Percentiles rank a stretch among this genome's conserved stretches.
These are phyloP conservation scores for Linnaemya tessellans DNA, from an alignment of 2,888 invertebrate species.

Conservation along the genomic window DNA sequence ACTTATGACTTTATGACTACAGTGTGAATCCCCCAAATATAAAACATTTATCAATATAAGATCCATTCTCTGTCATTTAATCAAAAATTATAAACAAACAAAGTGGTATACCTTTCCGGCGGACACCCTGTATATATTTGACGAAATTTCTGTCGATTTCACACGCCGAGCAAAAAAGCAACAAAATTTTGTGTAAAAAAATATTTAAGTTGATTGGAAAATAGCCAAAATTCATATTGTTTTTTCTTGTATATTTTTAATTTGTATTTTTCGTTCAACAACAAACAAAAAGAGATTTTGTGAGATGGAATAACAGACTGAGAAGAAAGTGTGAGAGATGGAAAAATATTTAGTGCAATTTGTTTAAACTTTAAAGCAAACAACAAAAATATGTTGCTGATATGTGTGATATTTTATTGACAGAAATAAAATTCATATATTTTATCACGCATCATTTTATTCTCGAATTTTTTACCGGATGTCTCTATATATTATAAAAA, in stretches of 20 bases:
- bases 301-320: slow-evolving; percentile 13
- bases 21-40: no score
- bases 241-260: slow-evolving; percentile 18
- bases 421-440: slow-evolving; percentile 46
- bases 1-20: no score
- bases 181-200: background rate
- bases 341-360: no score
- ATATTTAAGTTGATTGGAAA: slow-evolving; percentile 54
- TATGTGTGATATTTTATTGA: slow-evolving; percentile 47
- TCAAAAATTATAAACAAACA: no score
- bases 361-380: slow-evolving; percentile 4
- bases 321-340: slow-evolving; percentile 3
- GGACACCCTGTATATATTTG: slow-evolving; percentile 10
- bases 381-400: slow-evolving; percentile 2
- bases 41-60: no score
- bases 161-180: slow-evolving; percentile 26
- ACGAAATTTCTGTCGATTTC: slow-evolving; percentile 52
- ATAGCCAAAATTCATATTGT: slow-evolving; percentile 46
- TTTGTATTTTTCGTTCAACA: slow-evolving; percentile 37
- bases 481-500: slow-evolving; percentile 22
- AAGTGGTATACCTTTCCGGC: no score
- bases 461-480: slow-evolving; percentile 58
- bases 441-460: slow-evolving; percentile 55
- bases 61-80: no score
- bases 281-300: slow-evolving; percentile 34